Percentiles rank a stretch among this genome's conserved stretches.
Evolutionary conservation across 2,888 invertebrate species (phyloP).

Genomic region (Pollenia griseotomentosa): DNA sequence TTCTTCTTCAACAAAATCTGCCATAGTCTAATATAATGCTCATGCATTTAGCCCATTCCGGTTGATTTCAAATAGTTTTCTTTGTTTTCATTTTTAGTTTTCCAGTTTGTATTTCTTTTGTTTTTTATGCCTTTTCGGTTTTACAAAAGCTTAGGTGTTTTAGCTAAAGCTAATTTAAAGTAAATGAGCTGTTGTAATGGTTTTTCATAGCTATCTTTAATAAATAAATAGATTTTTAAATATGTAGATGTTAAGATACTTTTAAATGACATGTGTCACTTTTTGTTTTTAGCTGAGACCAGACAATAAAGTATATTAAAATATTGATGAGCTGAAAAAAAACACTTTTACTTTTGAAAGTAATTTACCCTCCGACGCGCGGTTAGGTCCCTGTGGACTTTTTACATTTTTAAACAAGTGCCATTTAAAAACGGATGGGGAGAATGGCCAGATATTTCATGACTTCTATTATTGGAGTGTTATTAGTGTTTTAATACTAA

Average conservation of each 20-base stretch:
- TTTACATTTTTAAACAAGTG: too few relatives aligned
- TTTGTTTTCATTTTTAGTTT: not conserved
- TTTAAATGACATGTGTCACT: not conserved
- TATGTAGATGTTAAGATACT: not conserved
- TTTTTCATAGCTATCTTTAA: not conserved
- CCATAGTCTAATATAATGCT: not conserved
- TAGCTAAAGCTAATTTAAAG: not conserved
- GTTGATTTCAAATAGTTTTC: not conserved
- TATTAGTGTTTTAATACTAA: too few relatives aligned
- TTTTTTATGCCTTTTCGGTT: not conserved
- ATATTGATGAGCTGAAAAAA: not conserved
- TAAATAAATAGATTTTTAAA: conserved; percentile 20
- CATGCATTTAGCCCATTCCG: not conserved
- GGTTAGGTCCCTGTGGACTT: too few relatives aligned
- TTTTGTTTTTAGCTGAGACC: not conserved
- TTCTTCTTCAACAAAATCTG: not conserved
- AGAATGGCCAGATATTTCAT: too few relatives aligned
- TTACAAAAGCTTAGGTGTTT: not conserved
- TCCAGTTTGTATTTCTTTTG: not conserved
- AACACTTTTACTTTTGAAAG: not conserved
- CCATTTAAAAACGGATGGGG: too few relatives aligned
- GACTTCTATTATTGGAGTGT: too few relatives aligned
- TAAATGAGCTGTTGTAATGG: not conserved
- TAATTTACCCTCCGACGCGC: too few relatives aligned
- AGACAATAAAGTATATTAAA: not conserved